Conservation (phyloP, 2,888 invertebrate genomes). For the Eulithis testata region DNA sequence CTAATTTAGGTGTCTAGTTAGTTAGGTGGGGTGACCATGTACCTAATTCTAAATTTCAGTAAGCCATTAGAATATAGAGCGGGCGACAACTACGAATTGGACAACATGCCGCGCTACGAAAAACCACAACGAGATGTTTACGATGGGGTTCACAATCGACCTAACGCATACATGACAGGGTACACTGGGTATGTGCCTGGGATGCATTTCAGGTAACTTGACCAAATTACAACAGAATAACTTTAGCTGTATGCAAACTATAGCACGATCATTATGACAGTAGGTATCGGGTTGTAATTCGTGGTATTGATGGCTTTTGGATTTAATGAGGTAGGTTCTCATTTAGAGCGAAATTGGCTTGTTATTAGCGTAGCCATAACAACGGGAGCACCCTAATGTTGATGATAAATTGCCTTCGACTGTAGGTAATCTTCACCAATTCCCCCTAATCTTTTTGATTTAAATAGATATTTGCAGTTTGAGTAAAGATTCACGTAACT, state of each 20-base stretch:
- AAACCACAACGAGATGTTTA: constrained; percentile 72
- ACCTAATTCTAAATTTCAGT: constrained; percentile 56
- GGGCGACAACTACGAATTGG: constrained; percentile 77
- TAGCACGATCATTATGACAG: background rate
- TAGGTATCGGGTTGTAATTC: no score
- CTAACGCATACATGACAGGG: constrained; percentile 86
- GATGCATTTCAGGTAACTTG: constrained; percentile 81
- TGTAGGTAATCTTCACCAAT: constrained; percentile 19
- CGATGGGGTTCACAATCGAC: constrained; percentile 69
- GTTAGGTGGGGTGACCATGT: background rate
- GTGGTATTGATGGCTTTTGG: no score
- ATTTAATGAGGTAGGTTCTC: background rate
- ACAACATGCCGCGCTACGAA: constrained; percentile 61
- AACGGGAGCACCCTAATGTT: constrained; percentile 27
- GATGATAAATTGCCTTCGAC: constrained; percentile 19
- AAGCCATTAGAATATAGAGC: constrained; percentile 84
- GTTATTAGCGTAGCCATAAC: constrained; percentile 26
- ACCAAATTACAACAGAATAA: background rate
- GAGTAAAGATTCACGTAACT: background rate
- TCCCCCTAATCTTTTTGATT: constrained; percentile 1
- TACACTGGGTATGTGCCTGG: constrained; percentile 91
- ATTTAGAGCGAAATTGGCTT: constrained; percentile 5
- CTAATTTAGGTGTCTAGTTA: background rate
- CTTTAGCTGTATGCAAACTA: background rate
- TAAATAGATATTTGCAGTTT: constrained; percentile 1